Percentiles rank a stretch among this genome's conserved stretches.
phyloP scores from a whole-genome alignment of 2,888 invertebrate genomes.

The Drosophila formosana region DNA sequence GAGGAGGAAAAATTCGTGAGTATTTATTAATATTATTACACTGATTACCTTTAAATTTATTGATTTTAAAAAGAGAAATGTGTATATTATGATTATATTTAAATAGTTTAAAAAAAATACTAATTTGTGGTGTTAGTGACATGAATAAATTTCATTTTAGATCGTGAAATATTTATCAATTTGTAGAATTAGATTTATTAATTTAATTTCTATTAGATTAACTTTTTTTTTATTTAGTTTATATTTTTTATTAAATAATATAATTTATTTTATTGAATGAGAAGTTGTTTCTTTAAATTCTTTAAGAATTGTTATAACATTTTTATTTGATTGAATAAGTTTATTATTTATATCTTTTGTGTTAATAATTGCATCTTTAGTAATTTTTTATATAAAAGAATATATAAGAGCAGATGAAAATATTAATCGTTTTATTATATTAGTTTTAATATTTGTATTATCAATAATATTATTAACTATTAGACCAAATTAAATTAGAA shows the following conservation, averaged over 20 bases:
- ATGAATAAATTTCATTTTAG: conserved; percentile 86
- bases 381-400: conserved; percentile 88
- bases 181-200: conserved; percentile 86
- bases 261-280: conserved; percentile 86
- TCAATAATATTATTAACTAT: conserved; percentile 90
- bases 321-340: conserved; percentile 89
- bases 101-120: conserved; percentile 89
- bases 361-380: conserved; percentile 88
- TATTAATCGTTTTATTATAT: conserved; percentile 88
- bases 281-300: conserved; percentile 85
- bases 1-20: conserved; percentile 86
- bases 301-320: conserved; percentile 85
- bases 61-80: conserved; percentile 87
- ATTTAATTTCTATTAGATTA: conserved; percentile 86
- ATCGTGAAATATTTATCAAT: conserved; percentile 86
- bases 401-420: conserved; percentile 88
- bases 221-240: conserved; percentile 82
- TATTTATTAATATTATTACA: conserved; percentile 88
- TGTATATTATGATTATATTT: conserved; percentile 86
- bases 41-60: conserved; percentile 88
- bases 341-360: conserved; percentile 89
- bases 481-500: conserved; percentile 89
- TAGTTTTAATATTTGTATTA: conserved; percentile 88
- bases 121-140: conserved; percentile 89
- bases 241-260: conserved; percentile 86